A percentile compares a stretch with the other conserved stretches of the same genome.
phyloP scores from a whole-genome alignment of 1,140 invertebrate genomes.

The Drosophila kikkawai region DNA sequence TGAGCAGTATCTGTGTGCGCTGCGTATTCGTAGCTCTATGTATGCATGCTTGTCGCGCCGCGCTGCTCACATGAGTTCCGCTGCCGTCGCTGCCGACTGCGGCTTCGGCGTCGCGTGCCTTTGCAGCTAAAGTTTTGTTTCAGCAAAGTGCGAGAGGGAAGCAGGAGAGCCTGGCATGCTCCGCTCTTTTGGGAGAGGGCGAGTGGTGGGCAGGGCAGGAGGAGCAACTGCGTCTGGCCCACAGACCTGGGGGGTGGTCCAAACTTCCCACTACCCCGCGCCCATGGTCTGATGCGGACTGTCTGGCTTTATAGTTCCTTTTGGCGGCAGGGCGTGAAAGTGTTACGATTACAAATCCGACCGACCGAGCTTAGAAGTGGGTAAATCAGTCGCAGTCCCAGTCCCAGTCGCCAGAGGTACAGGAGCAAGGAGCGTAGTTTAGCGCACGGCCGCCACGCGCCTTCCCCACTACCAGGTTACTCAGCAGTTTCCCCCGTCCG shows the following conservation, averaged over 20 bases:
- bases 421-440: background rate
- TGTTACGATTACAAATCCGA: slow-evolving; percentile 76
- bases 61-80: slow-evolving; percentile 52
- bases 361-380: slow-evolving; percentile 74
- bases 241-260: background rate
- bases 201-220: slow-evolving; percentile 11
- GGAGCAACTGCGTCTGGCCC: slow-evolving; percentile 47
- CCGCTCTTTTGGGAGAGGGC: slow-evolving; percentile 47
- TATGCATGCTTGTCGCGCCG: slow-evolving; percentile 44
- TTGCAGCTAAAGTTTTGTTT: slow-evolving; percentile 60
- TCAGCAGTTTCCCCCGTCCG: background rate
- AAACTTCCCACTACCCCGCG: background rate
- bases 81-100: slow-evolving; percentile 60
- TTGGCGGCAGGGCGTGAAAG: slow-evolving; percentile 67
- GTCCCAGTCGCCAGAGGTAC: background rate
- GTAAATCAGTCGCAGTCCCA: slow-evolving; percentile 61
- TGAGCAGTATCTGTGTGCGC: slow-evolving; percentile 20
- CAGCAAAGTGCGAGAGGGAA: background rate
- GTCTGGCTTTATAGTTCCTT: slow-evolving; percentile 54
- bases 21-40: slow-evolving; percentile 31
- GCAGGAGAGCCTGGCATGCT: background rate
- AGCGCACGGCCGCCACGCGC: too few species aligned
- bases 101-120: slow-evolving; percentile 71
- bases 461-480: slow-evolving; percentile 1
- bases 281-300: slow-evolving; percentile 1